Evolutionary conservation across 2,797 vertebrate species (phyloP), one percentile per base, ranked within the genome.

Genomic region (Gallinago nigripennis): DNA sequence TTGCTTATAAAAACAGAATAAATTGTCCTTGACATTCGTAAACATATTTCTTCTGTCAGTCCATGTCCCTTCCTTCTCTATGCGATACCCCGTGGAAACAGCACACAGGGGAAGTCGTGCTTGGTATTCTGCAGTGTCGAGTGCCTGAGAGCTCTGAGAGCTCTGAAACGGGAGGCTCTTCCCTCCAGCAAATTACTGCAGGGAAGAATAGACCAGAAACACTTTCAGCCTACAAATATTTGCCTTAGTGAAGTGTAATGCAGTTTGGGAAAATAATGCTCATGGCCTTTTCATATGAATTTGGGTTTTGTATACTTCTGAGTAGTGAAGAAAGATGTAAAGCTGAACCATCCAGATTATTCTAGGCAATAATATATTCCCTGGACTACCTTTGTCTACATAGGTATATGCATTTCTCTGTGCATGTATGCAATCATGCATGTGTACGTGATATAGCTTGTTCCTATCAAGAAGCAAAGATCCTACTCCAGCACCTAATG

Each of bases 1-100:
- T 70, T 94, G 27, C 60, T 90, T 92, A 25, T 77, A 91, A 94
- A 91, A 31, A 79, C 27, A 91, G 46, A 92, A 94, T 73, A 92
- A 94, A 95, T 88, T 90, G 56, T 48, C 68, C 77, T 66, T 90
- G 77, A 82, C 17, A 15, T 57, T 73, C 2, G 1, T 84, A 92
- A 95, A 88, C 56, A 53, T 45, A 81, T 88, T 94, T 82, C 71
- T 88, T 70, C 56, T 83, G 45, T 92, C 72, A 83, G n/a, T 54
- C 57, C 6, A 1, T 76, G 82, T 24, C 35, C 46, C 51, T 91
- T 86, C 54, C 12, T 5, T 86, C 63, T 78, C 51, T 58, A 0
- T 58, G 70, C 3, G 7, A 77, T 81, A 81, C 15, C 68, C 41
- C 57, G 31, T 2, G 9, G 92, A 96, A 91, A 45, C 16, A 31